phyloP scores from a whole-genome alignment of 23 tunicate species.

The Styela plicata region DNA sequence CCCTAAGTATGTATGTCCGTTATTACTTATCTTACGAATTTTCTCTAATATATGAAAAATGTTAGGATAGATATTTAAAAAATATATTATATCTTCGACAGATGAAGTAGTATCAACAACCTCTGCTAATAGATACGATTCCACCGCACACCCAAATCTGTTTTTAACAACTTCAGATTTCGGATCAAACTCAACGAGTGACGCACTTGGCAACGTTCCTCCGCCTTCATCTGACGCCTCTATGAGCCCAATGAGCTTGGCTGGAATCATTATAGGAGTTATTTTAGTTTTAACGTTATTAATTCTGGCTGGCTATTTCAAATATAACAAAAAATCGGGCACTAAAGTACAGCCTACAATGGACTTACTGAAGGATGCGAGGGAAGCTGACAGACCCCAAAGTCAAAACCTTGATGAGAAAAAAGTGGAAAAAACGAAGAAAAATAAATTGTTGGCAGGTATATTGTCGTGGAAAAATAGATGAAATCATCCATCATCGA shows the following conservation, averaged over 20 bases:
- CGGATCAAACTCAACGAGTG: neutral
- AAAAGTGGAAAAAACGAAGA: neutral
- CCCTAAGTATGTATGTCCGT: no score
- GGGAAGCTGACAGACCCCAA: neutral
- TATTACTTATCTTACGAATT: no score
- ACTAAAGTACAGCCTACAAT: neutral
- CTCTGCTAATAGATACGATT: no score
- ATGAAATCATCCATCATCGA: neutral
- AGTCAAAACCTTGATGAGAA: neutral
- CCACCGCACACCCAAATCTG: neutral
- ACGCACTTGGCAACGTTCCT: neutral
- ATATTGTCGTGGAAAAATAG: neutral
- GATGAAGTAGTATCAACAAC: no score
- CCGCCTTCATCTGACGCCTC: neutral
- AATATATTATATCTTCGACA: no score
- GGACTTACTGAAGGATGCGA: neutral
- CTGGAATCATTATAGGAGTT: neutral
- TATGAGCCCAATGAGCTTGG: neutral
- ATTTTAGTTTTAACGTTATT: neutral
- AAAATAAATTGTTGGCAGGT: neutral
- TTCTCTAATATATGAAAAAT: no score
- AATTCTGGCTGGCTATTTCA: neutral
- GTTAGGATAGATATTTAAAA: no score
- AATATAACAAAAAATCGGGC: neutral
- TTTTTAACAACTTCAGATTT: neutral